Evolutionary conservation across 2,797 vertebrate genomes (phyloP).

Genomic region (Spinus pinus): DNA sequence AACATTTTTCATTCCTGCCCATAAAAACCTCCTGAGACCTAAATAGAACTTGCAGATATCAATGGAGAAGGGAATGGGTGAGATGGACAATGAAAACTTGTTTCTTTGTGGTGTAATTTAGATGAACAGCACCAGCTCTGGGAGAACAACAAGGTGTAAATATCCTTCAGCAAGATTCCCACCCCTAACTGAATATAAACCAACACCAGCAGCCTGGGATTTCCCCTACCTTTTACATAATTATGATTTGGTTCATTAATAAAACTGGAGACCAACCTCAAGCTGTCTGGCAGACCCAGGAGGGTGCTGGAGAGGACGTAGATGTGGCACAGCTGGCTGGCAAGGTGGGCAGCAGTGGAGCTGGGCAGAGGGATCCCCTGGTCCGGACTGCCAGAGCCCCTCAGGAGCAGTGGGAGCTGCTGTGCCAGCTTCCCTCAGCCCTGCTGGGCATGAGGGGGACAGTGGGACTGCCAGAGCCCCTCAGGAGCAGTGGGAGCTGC

Average conservation of each 20-base stretch:
- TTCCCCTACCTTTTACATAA: neutral
- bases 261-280: neutral
- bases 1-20: neutral
- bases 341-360: neutral
- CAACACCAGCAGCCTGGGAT: neutral
- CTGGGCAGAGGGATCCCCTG: neutral
- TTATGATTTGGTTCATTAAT: neutral
- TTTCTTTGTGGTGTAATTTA: neutral
- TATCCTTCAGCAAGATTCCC: neutral
- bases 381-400: fast-evolving
- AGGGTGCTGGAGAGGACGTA: fast-evolving
- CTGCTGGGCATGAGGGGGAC: neutral
- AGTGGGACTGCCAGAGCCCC: neutral
- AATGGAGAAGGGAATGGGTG: neutral
- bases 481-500: too few species aligned
- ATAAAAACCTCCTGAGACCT: neutral
- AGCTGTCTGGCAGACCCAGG: neutral
- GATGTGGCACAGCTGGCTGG: neutral
- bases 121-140: neutral
- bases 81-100: neutral
- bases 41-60: neutral
- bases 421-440: neutral
- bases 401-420: fast-evolving
- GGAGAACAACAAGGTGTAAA: neutral
- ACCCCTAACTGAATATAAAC: neutral